phyloP scores from a whole-genome alignment of 2,797 vertebrate species.

The Anabas testudineus region DNA sequence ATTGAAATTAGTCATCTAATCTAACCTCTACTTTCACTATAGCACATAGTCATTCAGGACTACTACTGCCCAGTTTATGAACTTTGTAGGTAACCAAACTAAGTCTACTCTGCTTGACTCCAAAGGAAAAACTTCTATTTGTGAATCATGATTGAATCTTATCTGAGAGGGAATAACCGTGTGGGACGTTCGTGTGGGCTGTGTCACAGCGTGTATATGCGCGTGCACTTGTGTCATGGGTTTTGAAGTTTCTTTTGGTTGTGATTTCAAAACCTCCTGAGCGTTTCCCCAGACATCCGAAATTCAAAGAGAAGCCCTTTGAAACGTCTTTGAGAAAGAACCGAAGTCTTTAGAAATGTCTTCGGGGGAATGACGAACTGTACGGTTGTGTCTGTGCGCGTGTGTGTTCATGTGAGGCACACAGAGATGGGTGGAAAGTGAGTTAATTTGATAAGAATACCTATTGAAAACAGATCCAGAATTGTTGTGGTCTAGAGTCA shows the following conservation, averaged over 20 bases:
- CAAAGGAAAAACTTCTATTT: slow-evolving; percentile 11
- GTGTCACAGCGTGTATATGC: slow-evolving; percentile 10
- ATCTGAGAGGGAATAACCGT: slow-evolving; percentile 47
- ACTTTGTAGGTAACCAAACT: no score
- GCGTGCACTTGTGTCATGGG: slow-evolving; percentile 10
- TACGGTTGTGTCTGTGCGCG: slow-evolving; percentile 16
- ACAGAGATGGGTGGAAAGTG: slow-evolving; percentile 11
- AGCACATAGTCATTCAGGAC: no score
- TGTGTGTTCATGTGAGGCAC: slow-evolving; percentile 6
- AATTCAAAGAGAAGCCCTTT: slow-evolving; percentile 62
- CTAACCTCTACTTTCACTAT: no score
- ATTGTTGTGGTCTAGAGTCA: not conserved
- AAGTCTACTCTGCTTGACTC: no score
- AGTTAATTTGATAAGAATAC: slow-evolving; percentile 38
- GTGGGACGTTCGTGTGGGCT: slow-evolving; percentile 39
- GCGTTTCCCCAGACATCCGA: slow-evolving; percentile 56
- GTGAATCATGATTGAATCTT: slow-evolving; percentile 28
- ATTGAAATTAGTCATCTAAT: no score
- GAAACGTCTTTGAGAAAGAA: slow-evolving; percentile 59
- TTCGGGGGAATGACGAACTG: slow-evolving; percentile 51
- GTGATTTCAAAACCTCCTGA: slow-evolving; percentile 60
- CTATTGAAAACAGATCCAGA: slow-evolving; percentile 25
- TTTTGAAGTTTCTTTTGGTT: slow-evolving; percentile 61
- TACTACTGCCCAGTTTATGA: no score
- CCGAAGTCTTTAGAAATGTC: slow-evolving; percentile 60